These are phyloP conservation scores for Rapana venosa DNA, from an alignment of 2,888 invertebrate species.

Conservation along the genomic window DNA sequence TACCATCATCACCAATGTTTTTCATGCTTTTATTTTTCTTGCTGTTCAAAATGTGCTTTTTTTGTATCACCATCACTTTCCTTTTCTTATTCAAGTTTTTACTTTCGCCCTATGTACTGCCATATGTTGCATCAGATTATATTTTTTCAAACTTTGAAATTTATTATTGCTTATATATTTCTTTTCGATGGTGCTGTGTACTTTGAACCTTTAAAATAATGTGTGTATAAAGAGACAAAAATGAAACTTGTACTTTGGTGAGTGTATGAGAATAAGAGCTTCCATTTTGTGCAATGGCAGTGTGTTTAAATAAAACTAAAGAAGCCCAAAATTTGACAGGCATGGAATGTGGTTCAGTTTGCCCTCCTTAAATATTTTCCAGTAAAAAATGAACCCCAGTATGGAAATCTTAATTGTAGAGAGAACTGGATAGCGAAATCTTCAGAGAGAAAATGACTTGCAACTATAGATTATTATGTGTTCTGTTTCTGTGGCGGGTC, in stretches of 20 bases:
- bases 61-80: not conserved
- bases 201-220: not conserved
- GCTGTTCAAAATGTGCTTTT: not conserved
- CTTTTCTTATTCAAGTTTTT: not conserved
- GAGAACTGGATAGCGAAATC: too few species aligned
- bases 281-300: too few species aligned
- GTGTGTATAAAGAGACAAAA: not conserved
- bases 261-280: not conserved
- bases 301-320: too few species aligned
- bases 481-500: too few species aligned
- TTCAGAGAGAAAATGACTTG: too few species aligned
- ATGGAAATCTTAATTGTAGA: too few species aligned
- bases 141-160: slow-evolving; percentile 29
- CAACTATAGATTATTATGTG: too few species aligned
- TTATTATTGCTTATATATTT: not conserved
- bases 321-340: too few species aligned
- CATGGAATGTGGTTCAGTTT: too few species aligned
- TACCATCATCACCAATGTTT: not conserved
- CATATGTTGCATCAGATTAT: slow-evolving; percentile 31
- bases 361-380: too few species aligned
- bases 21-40: not conserved
- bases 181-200: slow-evolving; percentile 29
- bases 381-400: too few species aligned
- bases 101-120: not conserved
- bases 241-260: not conserved